A percentile compares a stretch with the other conserved stretches of the same genome.
Conservation (phyloP, 2,888 invertebrate genomes). For the Linnaemya tessellans region DNA sequence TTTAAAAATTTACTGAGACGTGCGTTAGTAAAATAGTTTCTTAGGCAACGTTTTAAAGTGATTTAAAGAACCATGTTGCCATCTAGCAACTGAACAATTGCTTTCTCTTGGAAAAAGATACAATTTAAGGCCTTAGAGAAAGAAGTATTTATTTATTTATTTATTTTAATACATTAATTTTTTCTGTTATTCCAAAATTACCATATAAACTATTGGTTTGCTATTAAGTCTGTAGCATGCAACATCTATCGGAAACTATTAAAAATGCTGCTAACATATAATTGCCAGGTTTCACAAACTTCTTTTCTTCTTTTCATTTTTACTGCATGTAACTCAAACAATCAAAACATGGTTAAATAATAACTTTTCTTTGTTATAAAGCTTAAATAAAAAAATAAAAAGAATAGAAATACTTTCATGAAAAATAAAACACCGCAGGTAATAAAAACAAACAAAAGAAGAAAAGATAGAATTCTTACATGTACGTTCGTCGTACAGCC, state of each 20-base stretch:
- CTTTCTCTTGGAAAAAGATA: constrained; percentile 7
- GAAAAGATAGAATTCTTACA: constrained; percentile 24
- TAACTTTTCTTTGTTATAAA: constrained; percentile 65
- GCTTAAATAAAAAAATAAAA: constrained; percentile 3
- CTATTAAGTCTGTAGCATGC: constrained; percentile 36
- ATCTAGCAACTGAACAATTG: constrained; percentile 16
- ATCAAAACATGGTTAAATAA: constrained; percentile 71
- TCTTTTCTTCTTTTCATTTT: constrained; percentile 3
- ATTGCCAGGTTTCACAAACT: constrained; percentile 46
- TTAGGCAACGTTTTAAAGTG: constrained; percentile 27
- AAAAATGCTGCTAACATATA: constrained; percentile 35
- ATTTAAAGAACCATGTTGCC: constrained; percentile 7
- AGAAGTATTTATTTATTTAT: constrained; percentile 27
- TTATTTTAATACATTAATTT: background rate
- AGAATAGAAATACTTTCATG: constrained; percentile 13
- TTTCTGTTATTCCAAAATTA: constrained; percentile 28
- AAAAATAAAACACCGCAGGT: constrained; percentile 51
- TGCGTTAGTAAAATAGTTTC: constrained; percentile 44
- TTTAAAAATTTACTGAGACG: constrained; percentile 34
- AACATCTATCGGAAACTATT: constrained; percentile 23
- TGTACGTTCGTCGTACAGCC: background rate
- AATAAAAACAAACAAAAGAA: constrained; percentile 18
- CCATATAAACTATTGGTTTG: constrained; percentile 5
- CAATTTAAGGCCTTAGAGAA: constrained; percentile 29
- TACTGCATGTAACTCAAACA: constrained; percentile 55